Conservation (phyloP, 2,888 invertebrate genomes). For the Euzophera pinguis region DNA sequence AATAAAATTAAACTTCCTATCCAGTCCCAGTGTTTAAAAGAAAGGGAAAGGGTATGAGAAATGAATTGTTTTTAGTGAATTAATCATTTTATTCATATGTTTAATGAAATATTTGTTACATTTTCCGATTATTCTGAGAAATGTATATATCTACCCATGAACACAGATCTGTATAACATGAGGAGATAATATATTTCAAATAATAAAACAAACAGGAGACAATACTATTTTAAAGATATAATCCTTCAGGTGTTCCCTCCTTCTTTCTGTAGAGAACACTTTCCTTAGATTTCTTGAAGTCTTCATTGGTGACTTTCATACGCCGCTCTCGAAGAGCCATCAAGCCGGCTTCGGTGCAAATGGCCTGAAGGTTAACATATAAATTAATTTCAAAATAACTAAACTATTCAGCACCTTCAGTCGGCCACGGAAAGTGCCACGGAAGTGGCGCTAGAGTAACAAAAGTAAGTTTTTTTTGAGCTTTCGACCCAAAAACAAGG, state of each 20-base stretch:
- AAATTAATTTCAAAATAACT: constrained; percentile 1
- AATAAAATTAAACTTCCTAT: too few species aligned
- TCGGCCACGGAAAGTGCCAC: too few species aligned
- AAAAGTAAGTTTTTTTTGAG: too few species aligned
- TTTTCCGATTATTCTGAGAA: background rate
- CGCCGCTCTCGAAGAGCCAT: constrained; percentile 98
- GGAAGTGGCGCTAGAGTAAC: too few species aligned
- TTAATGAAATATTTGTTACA: constrained; percentile 3
- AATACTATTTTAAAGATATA: constrained; percentile 87
- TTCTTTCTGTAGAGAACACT: constrained; percentile 99
- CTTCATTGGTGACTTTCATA: constrained; percentile 99
- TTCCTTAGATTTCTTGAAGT: constrained; percentile 99
- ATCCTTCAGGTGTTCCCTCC: constrained; percentile 99
- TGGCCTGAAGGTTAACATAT: constrained; percentile 84
- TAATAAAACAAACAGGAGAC: background rate
- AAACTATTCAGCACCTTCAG: too few species aligned
- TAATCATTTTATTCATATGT: background rate
- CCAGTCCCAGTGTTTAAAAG: too few species aligned
- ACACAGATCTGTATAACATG: background rate
- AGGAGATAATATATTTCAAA: constrained; percentile 1
- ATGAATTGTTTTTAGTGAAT: background rate
- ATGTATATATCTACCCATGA: background rate
- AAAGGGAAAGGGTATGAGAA: background rate
- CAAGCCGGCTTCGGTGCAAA: constrained; percentile 99
- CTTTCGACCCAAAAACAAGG: too few species aligned